These are phyloP conservation scores for Melieria crassipennis DNA, from an alignment of 2,888 invertebrate species.

Conservation along the genomic window DNA sequence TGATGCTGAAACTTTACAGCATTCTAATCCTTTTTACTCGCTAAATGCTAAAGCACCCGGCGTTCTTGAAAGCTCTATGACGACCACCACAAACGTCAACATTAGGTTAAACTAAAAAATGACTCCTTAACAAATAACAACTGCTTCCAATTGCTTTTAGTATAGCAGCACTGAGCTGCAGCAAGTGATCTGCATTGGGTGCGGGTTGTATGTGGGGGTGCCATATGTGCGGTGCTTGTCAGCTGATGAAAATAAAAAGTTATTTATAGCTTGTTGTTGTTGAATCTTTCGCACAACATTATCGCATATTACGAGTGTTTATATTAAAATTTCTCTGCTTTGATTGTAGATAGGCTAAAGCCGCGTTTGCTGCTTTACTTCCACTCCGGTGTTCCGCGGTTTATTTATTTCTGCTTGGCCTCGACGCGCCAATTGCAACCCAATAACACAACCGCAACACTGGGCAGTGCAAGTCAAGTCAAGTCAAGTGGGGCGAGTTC, in stretches of 20 bases:
- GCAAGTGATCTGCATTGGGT: too few relatives aligned
- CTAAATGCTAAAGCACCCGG: too few relatives aligned
- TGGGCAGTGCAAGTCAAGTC: neutral
- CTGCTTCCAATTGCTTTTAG: too few relatives aligned
- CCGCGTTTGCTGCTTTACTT: neutral
- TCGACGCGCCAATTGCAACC: neutral
- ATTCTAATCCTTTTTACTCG: too few relatives aligned
- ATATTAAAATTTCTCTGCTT: neutral
- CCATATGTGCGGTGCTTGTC: neutral
- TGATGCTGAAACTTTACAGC: too few relatives aligned
- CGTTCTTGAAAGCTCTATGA: too few relatives aligned
- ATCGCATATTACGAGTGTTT: neutral
- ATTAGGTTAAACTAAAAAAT: too few relatives aligned
- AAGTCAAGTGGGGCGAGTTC: neutral
- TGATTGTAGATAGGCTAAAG: neutral
- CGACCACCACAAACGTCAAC: too few relatives aligned
- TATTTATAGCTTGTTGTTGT: neutral
- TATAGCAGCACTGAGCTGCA: too few relatives aligned
- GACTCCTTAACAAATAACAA: too few relatives aligned
- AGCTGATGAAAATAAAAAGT: neutral
- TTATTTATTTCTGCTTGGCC: neutral
- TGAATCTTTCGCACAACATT: neutral
- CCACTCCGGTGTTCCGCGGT: neutral
- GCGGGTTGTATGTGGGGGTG: too few relatives aligned
- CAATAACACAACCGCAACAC: neutral